Conservation (phyloP, 2,113 vertebrate species). For the Leucosticte australis region DNA sequence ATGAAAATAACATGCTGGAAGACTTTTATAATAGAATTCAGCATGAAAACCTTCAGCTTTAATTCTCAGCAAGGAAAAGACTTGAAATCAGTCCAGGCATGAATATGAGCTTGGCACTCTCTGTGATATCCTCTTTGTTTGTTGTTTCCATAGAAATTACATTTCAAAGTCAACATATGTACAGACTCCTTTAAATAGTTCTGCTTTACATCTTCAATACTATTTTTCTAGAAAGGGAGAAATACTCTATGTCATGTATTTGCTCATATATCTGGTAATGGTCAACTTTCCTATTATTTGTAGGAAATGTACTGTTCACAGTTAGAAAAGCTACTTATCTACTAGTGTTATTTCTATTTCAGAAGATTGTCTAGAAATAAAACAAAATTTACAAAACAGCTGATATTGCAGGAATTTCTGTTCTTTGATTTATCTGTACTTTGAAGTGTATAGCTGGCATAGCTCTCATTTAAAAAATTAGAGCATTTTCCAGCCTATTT, state of each 20-base stretch:
- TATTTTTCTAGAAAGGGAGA: neutral
- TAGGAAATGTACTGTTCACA: neutral
- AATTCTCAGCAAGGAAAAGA: neutral
- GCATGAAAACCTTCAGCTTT: neutral
- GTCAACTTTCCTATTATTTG: neutral
- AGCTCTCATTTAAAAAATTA: neutral
- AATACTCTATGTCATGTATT: neutral
- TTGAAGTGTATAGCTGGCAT: neutral
- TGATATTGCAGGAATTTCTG: neutral
- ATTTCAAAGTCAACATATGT: neutral
- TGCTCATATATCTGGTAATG: neutral
- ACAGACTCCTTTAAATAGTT: neutral
- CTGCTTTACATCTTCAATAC: neutral
- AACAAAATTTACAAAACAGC: neutral
- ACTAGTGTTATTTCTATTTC: neutral
- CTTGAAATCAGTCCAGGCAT: constrained; percentile 17
- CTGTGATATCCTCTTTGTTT: constrained; percentile 41
- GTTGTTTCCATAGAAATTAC: constrained; percentile 56
- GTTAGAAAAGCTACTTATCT: neutral
- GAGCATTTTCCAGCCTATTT: neutral
- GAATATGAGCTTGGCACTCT: neutral
- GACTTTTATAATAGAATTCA: neutral
- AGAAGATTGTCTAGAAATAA: neutral
- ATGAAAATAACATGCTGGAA: neutral
- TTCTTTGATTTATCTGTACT: neutral